Evolutionary conservation across 1,140 invertebrate genomes (phyloP).

Genomic region (Mya arenaria): DNA sequence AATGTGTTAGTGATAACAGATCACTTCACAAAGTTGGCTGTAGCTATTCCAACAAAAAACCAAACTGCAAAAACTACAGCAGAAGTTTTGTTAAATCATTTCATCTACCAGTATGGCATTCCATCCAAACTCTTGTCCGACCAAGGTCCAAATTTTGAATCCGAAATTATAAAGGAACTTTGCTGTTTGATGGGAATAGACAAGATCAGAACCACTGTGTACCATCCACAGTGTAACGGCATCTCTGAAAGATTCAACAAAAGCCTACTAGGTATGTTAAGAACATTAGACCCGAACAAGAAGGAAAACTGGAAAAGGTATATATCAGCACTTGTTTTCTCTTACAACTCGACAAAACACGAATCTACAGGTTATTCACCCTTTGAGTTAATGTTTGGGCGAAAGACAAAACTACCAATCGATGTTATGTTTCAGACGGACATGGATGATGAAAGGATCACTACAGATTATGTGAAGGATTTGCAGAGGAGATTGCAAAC

Average conservation of each 20-base stretch:
- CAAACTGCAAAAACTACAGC: constrained; percentile 51
- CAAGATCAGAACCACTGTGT: constrained; percentile 35
- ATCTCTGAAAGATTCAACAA: constrained; percentile 36
- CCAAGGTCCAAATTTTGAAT: constrained; percentile 49
- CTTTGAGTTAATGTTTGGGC: constrained; percentile 35
- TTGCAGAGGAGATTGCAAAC: not conserved
- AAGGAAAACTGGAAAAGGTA: constrained; percentile 33
- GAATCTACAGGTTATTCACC: constrained; percentile 26
- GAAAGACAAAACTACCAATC: constrained; percentile 25
- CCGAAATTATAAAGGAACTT: constrained; percentile 23
- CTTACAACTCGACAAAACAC: constrained; percentile 27
- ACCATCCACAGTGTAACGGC: constrained; percentile 39
- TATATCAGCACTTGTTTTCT: not conserved
- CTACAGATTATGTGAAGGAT: constrained; percentile 10
- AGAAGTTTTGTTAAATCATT: constrained; percentile 34
- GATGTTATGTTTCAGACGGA: constrained; percentile 3
- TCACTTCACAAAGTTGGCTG: constrained; percentile 45
- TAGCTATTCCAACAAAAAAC: constrained; percentile 47
- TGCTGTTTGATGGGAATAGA: constrained; percentile 14
- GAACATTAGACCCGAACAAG: constrained; percentile 2
- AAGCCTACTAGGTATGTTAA: constrained; percentile 19
- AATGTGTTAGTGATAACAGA: constrained; percentile 52
- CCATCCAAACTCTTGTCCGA: constrained; percentile 28
- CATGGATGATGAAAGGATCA: not conserved
- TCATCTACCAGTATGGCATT: constrained; percentile 21